phyloP scores from a whole-genome alignment of 2,113 vertebrate genomes.

The Deroptyus accipitrinus region DNA sequence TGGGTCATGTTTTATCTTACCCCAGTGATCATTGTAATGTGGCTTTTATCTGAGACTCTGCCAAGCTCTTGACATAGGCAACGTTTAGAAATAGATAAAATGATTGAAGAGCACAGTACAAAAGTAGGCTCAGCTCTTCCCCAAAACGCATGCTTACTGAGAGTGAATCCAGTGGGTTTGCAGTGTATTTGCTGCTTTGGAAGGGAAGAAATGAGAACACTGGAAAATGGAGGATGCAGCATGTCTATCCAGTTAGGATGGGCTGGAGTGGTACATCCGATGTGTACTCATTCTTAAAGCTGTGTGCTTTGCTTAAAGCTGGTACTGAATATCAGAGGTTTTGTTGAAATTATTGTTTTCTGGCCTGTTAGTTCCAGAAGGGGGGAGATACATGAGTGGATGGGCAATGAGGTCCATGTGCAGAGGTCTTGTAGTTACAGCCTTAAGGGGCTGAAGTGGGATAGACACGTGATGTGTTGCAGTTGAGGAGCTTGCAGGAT shows the following conservation, averaged over 20 bases:
- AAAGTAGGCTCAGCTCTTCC: not conserved
- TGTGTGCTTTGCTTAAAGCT: not conserved
- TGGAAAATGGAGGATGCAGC: not conserved
- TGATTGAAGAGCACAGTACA: not conserved
- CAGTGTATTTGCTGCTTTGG: not conserved
- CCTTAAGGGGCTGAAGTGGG: not conserved
- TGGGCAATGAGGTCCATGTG: not conserved
- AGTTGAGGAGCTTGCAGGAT: not conserved
- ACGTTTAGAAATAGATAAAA: not conserved
- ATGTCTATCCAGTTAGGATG: not conserved
- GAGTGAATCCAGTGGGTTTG: not conserved
- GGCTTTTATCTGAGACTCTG: conserved; percentile 52
- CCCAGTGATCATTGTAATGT: conserved; percentile 33
- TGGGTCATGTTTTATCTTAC: conserved; percentile 60
- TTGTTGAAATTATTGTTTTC: not conserved
- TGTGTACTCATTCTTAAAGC: not conserved
- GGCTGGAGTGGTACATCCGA: not conserved
- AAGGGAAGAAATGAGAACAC: not conserved
- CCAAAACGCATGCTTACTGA: accelerated
- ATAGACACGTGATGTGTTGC: accelerated
- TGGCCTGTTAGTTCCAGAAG: not conserved
- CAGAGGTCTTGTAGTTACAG: not conserved
- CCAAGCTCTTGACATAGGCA: conserved; percentile 47
- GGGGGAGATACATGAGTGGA: not conserved
- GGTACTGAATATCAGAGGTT: not conserved